These are phyloP conservation scores for Rhea pennata DNA, from an alignment of 2,113 vertebrate genomes.

Conservation along the genomic window DNA sequence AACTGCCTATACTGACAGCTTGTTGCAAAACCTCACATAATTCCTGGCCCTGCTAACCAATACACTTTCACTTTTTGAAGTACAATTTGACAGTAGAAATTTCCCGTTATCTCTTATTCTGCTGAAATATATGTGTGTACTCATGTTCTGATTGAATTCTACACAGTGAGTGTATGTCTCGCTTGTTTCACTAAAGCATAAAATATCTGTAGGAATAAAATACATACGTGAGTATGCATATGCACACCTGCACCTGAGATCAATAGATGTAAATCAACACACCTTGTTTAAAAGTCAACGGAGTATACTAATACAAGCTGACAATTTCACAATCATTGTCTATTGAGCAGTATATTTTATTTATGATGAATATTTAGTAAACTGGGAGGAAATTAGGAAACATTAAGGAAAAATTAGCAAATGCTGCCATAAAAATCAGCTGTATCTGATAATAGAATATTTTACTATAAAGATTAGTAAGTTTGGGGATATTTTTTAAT, in stretches of 20 bases:
- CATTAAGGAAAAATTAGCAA: neutral
- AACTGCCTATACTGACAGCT: constrained; percentile 45
- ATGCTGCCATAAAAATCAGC: neutral
- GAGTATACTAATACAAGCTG: neutral
- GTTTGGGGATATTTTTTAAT: neutral
- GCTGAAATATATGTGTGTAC: neutral
- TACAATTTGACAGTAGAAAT: neutral
- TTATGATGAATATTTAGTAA: neutral
- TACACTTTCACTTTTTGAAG: neutral
- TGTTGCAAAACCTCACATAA: neutral
- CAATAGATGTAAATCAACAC: neutral
- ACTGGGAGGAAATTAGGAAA: neutral
- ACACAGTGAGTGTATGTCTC: neutral
- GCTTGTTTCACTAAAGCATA: neutral
- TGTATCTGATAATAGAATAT: neutral
- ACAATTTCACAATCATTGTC: neutral
- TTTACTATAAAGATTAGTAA: neutral
- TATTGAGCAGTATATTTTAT: neutral
- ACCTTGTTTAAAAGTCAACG: neutral
- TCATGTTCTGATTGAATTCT: neutral
- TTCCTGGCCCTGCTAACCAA: neutral
- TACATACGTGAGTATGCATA: neutral
- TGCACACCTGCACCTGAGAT: neutral
- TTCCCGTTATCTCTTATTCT: neutral
- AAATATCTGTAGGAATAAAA: neutral